Evolutionary conservation across 1,140 invertebrate species (phyloP), one percentile per base, ranked within the genome.

Genomic region (Drosophila fuyamai): DNA sequence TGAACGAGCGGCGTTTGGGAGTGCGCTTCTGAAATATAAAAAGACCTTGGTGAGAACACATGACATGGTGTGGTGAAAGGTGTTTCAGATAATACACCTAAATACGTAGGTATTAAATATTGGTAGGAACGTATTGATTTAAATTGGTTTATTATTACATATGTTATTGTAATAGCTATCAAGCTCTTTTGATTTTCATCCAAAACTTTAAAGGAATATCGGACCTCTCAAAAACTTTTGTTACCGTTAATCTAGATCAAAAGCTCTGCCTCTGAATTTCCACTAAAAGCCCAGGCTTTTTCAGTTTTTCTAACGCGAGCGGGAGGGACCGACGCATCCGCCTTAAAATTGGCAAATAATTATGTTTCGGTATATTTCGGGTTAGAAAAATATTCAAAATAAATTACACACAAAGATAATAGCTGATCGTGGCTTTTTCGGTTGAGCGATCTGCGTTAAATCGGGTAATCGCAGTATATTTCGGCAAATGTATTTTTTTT

Each of bases 1-100:
- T 81, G 18, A 89, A 88, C 0, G 91, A 91, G 36, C 79, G 75
- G 8, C 91, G 91, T 53, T 92, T 92, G 6, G 91, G 91, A 23
- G 90, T 92, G 38, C 91, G 83, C 76, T 92, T 92, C 67, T 89
- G 50, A 16, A 80, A 74, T 32, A 23, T 32, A 32, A 8, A 73
- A 51, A 43, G 14, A 8, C 29, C 41, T 43, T 5, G 10, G 18
- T 67, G 23, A 65, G 46, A 61, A 18, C 35, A 18, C 14, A 43
- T 6, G 23, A 23, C 23, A 23, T 23, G 23, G 23, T 23, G 23
- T 23, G 23, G 23, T 23, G 23, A 23, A 23, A 23, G 23, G 23
- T 7, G 32, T 14, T 58, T 23, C 27, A 58, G 29, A 58, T 59
- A 59, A 40, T 13, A n/a, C 35, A 14, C 6, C 8, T 32, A 48